Base-by-base conservation (phyloP, 2,797 vertebrate species). In the Catostomus latipinnis region DNA sequence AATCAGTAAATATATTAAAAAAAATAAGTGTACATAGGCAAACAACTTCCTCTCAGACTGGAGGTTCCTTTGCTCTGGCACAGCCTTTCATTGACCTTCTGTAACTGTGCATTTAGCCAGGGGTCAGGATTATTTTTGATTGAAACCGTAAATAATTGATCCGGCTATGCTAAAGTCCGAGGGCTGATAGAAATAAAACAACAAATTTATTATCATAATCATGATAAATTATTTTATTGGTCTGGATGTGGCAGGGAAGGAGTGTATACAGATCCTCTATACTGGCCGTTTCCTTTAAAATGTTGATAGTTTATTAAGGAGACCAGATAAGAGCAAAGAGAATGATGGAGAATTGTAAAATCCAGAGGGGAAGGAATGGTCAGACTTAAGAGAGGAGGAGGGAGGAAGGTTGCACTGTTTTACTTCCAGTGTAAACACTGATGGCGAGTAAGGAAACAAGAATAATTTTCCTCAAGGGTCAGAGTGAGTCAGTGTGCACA, bases 111-210 rank as follows among this genome's bases (percentile, higher is more conserved):
- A 63, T 69, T 75, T 62, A 57, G 70, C 81, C 70, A n/a, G 34
- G 77, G 83, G 83, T 84, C 78, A 81, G 71, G 78, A 85, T 60
- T 76, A 86, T 68, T 66, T 67, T 62, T 81, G 80, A 76, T 74
- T 83, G 50, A 84, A 87, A 86, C 72, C 53, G 80, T 81, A 82
- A 87, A 88, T 87, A 87, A 90, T 81, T 68, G 80, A 86, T 84
- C 57, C 54, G 52, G 68, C 66, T 72, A 46, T 67, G 16, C 56
- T 5, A 62, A 58, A 8, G 66, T 49, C 22, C 9, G 13, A 62
- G 66, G 66, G 74, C 49, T 73, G 77, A 76, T 50, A 52, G 56
- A 62, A 68, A 58, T 69, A 76, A 66, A 76, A 53, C 73, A 76
- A 79, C 60, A 56, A 67, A 82, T 83, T 83, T 85, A 83, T 82